phyloP scores from a whole-genome alignment of 2,113 vertebrate genomes.

The Embiotoca jacksoni region DNA sequence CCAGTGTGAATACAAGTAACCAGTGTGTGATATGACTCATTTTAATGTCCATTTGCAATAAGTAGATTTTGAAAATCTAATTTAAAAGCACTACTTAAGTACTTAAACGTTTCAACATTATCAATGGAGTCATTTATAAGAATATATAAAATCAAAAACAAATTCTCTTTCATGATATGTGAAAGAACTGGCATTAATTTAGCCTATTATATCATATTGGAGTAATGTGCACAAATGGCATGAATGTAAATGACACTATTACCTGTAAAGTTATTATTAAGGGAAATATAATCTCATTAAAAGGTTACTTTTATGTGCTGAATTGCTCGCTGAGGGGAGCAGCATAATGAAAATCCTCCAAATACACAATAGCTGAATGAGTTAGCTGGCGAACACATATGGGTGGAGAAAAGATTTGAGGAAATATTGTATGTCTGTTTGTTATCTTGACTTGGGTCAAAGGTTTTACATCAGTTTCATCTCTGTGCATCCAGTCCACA shows the following conservation, averaged over 20 bases:
- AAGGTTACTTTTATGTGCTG: constrained; percentile 41
- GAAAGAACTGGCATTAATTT: neutral
- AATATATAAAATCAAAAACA: constrained; percentile 39
- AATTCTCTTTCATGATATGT: constrained; percentile 8
- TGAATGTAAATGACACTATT: constrained; percentile 29
- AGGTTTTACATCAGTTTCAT: constrained; percentile 19
- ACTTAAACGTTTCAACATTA: too few relatives aligned
- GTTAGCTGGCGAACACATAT: constrained; percentile 37
- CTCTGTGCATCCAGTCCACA: constrained; percentile 26
- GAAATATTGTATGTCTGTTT: constrained; percentile 29
- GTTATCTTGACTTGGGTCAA: neutral
- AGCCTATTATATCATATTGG: constrained; percentile 5
- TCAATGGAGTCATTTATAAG: constrained; percentile 17
- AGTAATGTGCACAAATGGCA: constrained; percentile 15
- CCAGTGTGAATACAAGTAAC: constrained; percentile 1
- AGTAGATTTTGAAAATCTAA: constrained; percentile 16
- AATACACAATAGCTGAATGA: constrained; percentile 26
- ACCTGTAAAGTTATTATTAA: constrained; percentile 14
- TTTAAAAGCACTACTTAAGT: constrained; percentile 9
- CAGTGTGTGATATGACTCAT: constrained; percentile 12
- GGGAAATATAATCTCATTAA: constrained; percentile 9
- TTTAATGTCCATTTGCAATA: neutral
- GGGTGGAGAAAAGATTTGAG: constrained; percentile 49
- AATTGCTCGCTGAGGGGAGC: constrained; percentile 19
- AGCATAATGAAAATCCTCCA: constrained; percentile 36